phyloP scores from a whole-genome alignment of 2,888 invertebrate species.

The Chrysodeixis includens region DNA sequence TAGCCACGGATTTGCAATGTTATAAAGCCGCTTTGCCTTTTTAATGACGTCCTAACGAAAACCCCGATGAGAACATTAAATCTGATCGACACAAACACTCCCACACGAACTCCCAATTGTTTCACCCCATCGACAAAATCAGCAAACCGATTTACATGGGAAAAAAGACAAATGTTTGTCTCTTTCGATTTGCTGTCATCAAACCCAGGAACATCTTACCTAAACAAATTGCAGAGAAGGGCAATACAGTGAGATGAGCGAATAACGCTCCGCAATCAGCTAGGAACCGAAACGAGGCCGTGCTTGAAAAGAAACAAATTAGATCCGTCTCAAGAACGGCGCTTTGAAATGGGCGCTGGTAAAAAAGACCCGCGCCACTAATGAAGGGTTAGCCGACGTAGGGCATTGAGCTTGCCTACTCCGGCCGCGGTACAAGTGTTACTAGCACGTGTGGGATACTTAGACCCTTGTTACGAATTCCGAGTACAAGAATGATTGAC shows the following conservation, averaged over 20 bases:
- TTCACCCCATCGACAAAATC: conserved; percentile 42
- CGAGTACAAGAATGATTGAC: conserved; percentile 40
- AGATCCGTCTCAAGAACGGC: conserved; percentile 84
- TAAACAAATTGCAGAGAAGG: conserved; percentile 77
- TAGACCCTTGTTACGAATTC: conserved; percentile 44
- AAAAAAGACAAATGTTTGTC: conserved; percentile 46
- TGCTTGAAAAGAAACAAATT: conserved; percentile 87
- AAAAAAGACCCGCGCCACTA: conserved; percentile 77
- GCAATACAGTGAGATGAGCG: conserved; percentile 72
- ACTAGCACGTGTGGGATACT: conserved; percentile 33
- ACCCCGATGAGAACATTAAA: conserved; percentile 46
- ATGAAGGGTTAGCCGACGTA: conserved; percentile 79
- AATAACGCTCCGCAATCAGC: conserved; percentile 80
- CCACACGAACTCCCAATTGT: conserved; percentile 57
- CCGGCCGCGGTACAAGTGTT: conserved; percentile 40
- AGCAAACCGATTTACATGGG: conserved; percentile 50
- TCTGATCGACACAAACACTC: conserved; percentile 51
- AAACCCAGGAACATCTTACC: conserved; percentile 65
- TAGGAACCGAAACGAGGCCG: conserved; percentile 72
- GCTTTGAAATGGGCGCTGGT: conserved; percentile 76
- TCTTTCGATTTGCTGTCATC: conserved; percentile 57
- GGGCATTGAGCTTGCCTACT: conserved; percentile 44
- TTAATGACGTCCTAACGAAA: conserved; percentile 70
- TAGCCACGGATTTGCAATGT: conserved; percentile 67
- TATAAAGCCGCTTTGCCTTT: conserved; percentile 64